Evolutionary conservation across 2,888 invertebrate species (phyloP).

Genomic region (Sialis fuliginosa): DNA sequence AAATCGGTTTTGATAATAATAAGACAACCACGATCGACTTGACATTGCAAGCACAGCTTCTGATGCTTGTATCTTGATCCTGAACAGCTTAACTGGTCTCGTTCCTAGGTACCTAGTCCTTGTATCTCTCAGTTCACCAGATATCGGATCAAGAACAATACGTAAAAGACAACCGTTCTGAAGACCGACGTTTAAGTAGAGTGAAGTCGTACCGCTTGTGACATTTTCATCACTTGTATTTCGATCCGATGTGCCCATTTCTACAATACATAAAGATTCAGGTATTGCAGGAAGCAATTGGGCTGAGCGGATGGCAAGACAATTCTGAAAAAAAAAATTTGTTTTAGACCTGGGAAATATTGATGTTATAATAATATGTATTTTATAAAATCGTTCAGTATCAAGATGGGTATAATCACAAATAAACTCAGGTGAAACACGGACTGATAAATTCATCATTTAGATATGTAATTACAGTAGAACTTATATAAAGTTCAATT

Average conservation of each 20-base stretch:
- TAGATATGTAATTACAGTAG: too few relatives aligned
- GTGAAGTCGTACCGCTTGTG: constrained; percentile 48
- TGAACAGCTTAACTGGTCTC: constrained; percentile 87
- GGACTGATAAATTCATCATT: too few relatives aligned
- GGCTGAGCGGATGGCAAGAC: constrained; percentile 87
- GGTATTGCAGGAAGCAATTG: constrained; percentile 92
- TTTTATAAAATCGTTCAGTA: too few relatives aligned
- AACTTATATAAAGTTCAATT: too few relatives aligned
- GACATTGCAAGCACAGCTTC: constrained; percentile 97
- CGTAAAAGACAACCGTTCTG: constrained; percentile 90
- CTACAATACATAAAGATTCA: constrained; percentile 92
- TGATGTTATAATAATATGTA: constrained; percentile 1
- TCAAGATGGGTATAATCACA: too few relatives aligned
- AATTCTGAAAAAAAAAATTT: constrained; percentile 42
- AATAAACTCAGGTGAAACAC: too few relatives aligned
- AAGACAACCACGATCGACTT: constrained; percentile 94
- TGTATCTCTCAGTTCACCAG: constrained; percentile 93
- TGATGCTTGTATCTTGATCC: constrained; percentile 87
- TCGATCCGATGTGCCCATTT: constrained; percentile 62
- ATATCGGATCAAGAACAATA: constrained; percentile 87
- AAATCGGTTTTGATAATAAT: constrained; percentile 92
- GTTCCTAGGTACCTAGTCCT: constrained; percentile 86
- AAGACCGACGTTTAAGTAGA: constrained; percentile 92
- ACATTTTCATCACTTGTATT: constrained; percentile 37
- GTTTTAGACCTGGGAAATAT: constrained; percentile 5